phyloP scores from a whole-genome alignment of 2,888 invertebrate genomes.

The Augiades crinisus region DNA sequence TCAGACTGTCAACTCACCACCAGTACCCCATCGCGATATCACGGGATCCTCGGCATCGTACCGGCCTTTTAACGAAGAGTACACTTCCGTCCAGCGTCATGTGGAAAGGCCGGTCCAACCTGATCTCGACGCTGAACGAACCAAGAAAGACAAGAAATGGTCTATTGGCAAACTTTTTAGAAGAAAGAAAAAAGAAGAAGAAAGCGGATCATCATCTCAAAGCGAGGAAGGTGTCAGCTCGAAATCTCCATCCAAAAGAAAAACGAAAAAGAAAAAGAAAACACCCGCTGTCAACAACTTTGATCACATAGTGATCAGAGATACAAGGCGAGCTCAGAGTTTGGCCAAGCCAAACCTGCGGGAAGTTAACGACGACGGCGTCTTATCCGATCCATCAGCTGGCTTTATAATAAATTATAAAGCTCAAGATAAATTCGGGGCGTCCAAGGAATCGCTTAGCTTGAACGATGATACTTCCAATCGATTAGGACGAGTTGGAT shows the following conservation, averaged over 20 bases:
- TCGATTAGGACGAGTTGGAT: constrained; percentile 65
- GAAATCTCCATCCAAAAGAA: constrained; percentile 64
- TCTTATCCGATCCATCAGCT: constrained; percentile 82
- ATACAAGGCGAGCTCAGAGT: constrained; percentile 75
- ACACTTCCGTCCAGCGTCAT: constrained; percentile 59
- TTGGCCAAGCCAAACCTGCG: constrained; percentile 61
- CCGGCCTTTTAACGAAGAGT: constrained; percentile 69
- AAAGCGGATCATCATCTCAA: constrained; percentile 80
- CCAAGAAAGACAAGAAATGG: constrained; percentile 87
- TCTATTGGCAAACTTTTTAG: constrained; percentile 90
- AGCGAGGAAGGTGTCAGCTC: constrained; percentile 69
- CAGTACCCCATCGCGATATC: constrained; percentile 69
- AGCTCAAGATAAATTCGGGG: constrained; percentile 56
- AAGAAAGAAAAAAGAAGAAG: constrained; percentile 86
- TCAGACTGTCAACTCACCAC: constrained; percentile 78
- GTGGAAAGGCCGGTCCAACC: constrained; percentile 55
- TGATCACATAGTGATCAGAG: constrained; percentile 84
- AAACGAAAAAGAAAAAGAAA: constrained; percentile 77
- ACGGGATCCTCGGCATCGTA: constrained; percentile 53
- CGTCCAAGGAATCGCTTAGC: constrained; percentile 64
- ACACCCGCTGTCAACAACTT: constrained; percentile 80
- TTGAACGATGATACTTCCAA: constrained; percentile 61
- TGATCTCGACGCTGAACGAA: constrained; percentile 62
- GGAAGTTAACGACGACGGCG: constrained; percentile 73
- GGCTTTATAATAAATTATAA: constrained; percentile 69